phyloP scores from a whole-genome alignment of 2,888 invertebrate genomes.

The Diaprepes abbreviatus region DNA sequence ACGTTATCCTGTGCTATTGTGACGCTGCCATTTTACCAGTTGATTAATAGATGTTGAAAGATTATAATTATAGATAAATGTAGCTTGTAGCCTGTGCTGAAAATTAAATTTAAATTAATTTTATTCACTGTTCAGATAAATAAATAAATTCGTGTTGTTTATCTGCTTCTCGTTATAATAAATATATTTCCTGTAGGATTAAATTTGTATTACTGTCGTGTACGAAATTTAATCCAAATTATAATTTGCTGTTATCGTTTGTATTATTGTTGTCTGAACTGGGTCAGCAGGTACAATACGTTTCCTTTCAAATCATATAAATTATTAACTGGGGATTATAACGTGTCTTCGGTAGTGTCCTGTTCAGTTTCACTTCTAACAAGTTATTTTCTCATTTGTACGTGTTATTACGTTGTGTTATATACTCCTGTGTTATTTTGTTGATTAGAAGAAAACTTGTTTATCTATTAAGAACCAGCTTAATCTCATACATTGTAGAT shows the following conservation, averaged over 20 bases:
- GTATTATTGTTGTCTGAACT: not conserved
- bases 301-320: no score
- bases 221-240: not conserved
- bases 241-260: not conserved
- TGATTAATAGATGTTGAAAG: slow-evolving; percentile 40
- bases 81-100: slow-evolving; percentile 18
- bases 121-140: slow-evolving; percentile 23
- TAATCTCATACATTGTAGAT: no score
- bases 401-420: no score
- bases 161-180: not conserved
- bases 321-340: no score
- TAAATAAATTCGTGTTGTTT: slow-evolving; percentile 24
- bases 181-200: not conserved
- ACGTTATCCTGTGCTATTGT: slow-evolving; percentile 24
- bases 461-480: no score
- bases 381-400: no score
- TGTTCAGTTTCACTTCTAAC: no score
- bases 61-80: slow-evolving; percentile 45
- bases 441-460: no score
- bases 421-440: no score
- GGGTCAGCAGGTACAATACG: not conserved
- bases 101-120: slow-evolving; percentile 38
- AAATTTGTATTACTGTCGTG: not conserved
- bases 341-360: no score
- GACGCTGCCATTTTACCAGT: slow-evolving; percentile 33